Evolutionary conservation across 2,888 invertebrate species (phyloP), one percentile per base, ranked within the genome.

Genomic region (Nebria salina): DNA sequence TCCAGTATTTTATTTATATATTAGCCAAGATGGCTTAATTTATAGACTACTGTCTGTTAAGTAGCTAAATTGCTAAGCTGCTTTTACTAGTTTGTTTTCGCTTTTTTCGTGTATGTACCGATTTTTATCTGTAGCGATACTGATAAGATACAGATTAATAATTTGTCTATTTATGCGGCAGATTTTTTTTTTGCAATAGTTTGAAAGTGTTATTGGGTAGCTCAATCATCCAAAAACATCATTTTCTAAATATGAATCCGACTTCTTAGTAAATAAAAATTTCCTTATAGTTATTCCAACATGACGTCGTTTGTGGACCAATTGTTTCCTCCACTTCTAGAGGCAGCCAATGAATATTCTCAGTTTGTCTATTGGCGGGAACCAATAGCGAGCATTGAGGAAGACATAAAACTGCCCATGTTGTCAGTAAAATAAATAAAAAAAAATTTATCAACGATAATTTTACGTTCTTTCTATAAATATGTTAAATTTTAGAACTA

Each of bases 291-390:
- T 87, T 99, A 99, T 90, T 94, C 96, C 82, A 96, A 96, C 89
- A 96, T 98, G 95, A 95, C 95, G 83, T 95, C 95, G 89, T 93
- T 98, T 84, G 98, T 97, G 84, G 98, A 99, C 91, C 97, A 98
- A 89, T 93, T 99, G 89, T 99, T 98, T 90, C 99, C 98, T 85
- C 94, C 95, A 74, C 91, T 94, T 85, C 91, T 92, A 83, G 93
- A 93, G 73, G 91, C 91, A 20, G 91, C 92, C 0, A 92, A 93
- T 84, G 93, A 93, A 88, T 98, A 93, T 90, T 96, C 96, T 82
- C 94, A 95, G 86, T 97, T 97, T 85, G 94, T 95, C 86, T 98
- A 94, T 89, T 98, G 98, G 98, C 93, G 98, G 84, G 95, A 96
- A 84, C 97, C 98, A 9, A 91, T 98, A 83, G 93, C 92, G 2